Evolutionary conservation across 2,113 vertebrate species (phyloP).

Genomic region (Heterotilapia buettikoferi): DNA sequence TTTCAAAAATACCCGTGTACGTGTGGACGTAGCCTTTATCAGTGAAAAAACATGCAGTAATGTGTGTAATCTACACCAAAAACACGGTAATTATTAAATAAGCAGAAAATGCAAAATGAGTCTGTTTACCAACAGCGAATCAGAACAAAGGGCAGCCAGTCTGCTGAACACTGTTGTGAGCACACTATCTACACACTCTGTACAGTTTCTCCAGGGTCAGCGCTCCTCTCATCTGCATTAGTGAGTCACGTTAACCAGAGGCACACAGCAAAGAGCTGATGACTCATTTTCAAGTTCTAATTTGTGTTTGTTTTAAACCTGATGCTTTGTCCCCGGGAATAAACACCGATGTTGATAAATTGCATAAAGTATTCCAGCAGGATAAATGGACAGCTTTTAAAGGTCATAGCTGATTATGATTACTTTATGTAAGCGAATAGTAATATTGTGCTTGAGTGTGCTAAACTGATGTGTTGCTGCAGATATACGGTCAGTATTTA

Average conservation of each 20-base stretch:
- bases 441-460: neutral
- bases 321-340: neutral
- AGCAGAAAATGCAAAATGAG: neutral
- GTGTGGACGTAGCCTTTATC: no score
- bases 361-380: neutral
- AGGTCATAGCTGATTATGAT: neutral
- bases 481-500: neutral
- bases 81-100: neutral
- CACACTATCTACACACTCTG: neutral
- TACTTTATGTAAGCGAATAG: neutral
- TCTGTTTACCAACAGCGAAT: neutral
- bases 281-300: constrained; percentile 12
- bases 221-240: neutral
- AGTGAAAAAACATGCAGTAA: neutral
- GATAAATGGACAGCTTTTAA: neutral
- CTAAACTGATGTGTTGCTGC: neutral
- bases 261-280: neutral
- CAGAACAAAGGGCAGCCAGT: neutral
- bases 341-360: neutral
- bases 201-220: neutral
- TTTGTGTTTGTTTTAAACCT: constrained; percentile 2
- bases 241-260: constrained; percentile 17
- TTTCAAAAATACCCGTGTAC: no score
- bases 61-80: neutral
- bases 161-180: neutral